Percentiles rank a stretch among this genome's conserved stretches.
These are phyloP conservation scores for Axis porcinus DNA, from an alignment of 2,113 vertebrate species.

Conservation along the genomic window DNA sequence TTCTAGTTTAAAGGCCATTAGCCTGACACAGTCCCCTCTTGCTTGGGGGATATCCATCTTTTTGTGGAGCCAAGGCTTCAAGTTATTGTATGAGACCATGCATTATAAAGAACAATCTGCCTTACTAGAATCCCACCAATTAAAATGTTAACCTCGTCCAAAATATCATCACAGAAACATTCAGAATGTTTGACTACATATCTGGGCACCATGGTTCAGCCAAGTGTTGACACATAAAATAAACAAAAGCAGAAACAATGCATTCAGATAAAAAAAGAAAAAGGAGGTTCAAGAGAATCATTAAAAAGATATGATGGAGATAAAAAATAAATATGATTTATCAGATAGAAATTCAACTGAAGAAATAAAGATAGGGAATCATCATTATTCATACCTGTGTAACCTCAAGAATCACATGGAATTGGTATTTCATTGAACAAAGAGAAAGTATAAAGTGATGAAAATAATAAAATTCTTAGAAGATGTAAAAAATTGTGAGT, in stretches of 20 bases:
- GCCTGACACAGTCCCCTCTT: background rate
- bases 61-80: background rate
- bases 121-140: background rate
- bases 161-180: background rate
- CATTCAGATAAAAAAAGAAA: background rate
- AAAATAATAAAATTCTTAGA: background rate
- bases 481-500: background rate
- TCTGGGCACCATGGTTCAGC: background rate
- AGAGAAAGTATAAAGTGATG: background rate
- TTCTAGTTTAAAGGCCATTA: background rate
- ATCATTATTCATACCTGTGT: background rate
- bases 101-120: background rate
- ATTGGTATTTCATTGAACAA: background rate
- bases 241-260: background rate
- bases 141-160: background rate
- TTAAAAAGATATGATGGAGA: background rate
- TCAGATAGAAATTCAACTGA: background rate
- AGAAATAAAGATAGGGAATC: background rate
- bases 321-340: background rate
- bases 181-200: background rate
- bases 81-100: background rate
- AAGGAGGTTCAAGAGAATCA: background rate
- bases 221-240: background rate
- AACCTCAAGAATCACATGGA: background rate
- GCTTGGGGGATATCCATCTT: background rate